Evolutionary conservation across 2,797 vertebrate genomes (phyloP).

Genomic region (Poecile montanus): DNA sequence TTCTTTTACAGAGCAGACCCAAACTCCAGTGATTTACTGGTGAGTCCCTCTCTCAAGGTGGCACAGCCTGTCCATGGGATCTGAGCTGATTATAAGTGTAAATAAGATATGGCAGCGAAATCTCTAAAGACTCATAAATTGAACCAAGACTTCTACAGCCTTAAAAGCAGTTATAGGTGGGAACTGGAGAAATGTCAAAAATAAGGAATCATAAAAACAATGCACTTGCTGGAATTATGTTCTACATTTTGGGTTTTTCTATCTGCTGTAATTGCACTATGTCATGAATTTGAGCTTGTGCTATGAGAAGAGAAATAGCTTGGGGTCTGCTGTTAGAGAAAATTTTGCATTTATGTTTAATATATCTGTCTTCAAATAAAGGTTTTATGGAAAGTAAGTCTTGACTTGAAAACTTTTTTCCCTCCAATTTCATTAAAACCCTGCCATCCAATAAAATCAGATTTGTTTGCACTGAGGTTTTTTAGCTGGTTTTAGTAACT

Average conservation of each 20-base stretch:
- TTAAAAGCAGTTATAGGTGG: neutral
- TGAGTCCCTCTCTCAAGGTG: neutral
- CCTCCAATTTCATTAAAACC: neutral
- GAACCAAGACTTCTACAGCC: neutral
- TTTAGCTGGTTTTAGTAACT: neutral
- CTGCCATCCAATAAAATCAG: neutral
- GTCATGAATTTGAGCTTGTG: neutral
- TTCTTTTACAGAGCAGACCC: neutral
- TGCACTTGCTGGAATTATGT: neutral
- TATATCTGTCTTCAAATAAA: neutral
- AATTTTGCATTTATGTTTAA: neutral
- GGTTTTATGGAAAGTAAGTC: neutral
- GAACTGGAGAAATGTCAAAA: neutral
- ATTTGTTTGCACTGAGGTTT: neutral
- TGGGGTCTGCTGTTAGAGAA: neutral
- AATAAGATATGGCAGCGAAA: neutral
- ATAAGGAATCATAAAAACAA: neutral
- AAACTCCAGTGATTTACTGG: neutral
- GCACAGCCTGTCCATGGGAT: neutral
- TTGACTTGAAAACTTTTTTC: neutral
- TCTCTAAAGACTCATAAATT: neutral
- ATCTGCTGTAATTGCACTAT: neutral
- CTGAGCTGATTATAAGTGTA: neutral
- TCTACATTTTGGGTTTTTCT: neutral
- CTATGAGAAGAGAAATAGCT: neutral